Base-by-base conservation (phyloP, 2,113 vertebrate species). In the Larimichthys crocea region DNA sequence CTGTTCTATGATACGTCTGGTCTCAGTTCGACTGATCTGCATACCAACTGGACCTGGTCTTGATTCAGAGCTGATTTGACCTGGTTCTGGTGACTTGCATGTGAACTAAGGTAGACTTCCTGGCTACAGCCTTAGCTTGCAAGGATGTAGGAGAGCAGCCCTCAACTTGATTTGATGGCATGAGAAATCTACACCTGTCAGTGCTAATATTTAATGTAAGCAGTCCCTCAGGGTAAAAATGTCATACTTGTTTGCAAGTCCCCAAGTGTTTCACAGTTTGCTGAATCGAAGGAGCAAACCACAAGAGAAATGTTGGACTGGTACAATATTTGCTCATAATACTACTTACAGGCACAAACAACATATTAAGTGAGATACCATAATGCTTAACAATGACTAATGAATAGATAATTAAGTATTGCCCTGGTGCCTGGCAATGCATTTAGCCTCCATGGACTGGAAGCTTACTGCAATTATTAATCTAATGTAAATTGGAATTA, bases 401-500 rank as follows among this genome's bases (percentile, higher is more conserved):
- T 90, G 78, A 86, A 89, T 73, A 83, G 75, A 83, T 92, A 89
- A 92, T 92, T 72, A 89, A 87, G 75, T 74, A 83, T 83, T 67
- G 76, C 75, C 67, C 83, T 66, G 53, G 64, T 3, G 40, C 82
- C 82, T 80, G 75, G 64, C 61, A 66, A 42, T 35, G 49, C 75
- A 53, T 83, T 90, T 63, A 77, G 76, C 79, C 71, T 79, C 35
- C 35, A 40, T 82, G 86, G 68, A 77, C 50, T 82, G 57, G 78
- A 89, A 79, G 70, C 67, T 84, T 79, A 84, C 69, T 72, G 60
- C 86, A 91, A 86, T 93, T 94, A 94, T 92, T 91, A 91, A 92
- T 92, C 81, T 87, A 66, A 89, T 48, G 60, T 87, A 89, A 91
- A 93, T 90, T 80, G 52, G 88, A 88, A 92, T 93, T 94, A 91